Base-by-base conservation (phyloP, 2,888 invertebrate species). In the Scelioninae gen. 2 region DNA sequence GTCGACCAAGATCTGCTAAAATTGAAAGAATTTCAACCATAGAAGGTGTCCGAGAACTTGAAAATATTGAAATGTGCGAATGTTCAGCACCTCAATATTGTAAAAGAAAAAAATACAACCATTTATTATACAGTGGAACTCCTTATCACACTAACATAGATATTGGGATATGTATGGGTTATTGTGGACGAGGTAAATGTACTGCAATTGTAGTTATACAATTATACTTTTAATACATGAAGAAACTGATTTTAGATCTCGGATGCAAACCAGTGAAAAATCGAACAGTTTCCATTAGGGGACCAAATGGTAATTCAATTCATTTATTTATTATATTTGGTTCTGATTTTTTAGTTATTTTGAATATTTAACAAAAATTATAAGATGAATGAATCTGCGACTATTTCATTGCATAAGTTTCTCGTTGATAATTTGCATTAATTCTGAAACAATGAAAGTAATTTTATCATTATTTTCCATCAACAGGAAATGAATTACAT, bases 81-180 rank as follows among this genome's bases (percentile, higher is more conserved):
- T 87, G 87, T 50, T 80, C 82, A 31, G 65, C 79, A 2, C 78
- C 78, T 9, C 79, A 84, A 0, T 76, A 80, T 18, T 87, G 87
- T 67, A 81, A 78, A 57, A 79, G 86, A 33, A 83, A 83, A 48
- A 79, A 83, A 0, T 84, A 84, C 55, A 79, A 80, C 28, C 81
- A 84, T 76, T 75, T 83, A 10, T 77, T 87, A 1, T 84, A 86
- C 72, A 82, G 81, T 10, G 87, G 86, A 25, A 87, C 87, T 1
- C 86, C 87, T 1, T 84, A 84, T 75, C 86, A 87, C 71, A 80
- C 82, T 2, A 79, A 82, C 50, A 76, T 87, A 13, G 86, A 87
- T 68, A 81, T 86, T 4, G 87, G 87, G 0, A 76, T 82, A 15
- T 87, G 87, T 74, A 80, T 82, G 61, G 87, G 87, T 9, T 81